Conservation (phyloP, 64 coral and sea anemone genomes). For the Montipora sp. region DNA sequence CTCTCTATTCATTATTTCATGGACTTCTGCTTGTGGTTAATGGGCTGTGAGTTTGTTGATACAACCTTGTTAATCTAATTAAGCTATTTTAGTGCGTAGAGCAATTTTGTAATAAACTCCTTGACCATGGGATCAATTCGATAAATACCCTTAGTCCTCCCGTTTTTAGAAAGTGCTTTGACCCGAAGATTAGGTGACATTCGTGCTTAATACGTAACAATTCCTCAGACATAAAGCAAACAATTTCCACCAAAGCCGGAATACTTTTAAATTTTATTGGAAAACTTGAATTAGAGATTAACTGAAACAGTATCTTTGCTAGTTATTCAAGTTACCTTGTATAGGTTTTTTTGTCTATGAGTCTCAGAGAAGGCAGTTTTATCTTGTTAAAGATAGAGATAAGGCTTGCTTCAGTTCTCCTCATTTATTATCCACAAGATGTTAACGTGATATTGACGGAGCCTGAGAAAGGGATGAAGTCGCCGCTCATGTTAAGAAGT, state of each 20-base stretch:
- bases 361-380: no score
- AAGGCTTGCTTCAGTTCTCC: no score
- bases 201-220: neutral
- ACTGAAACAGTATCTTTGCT: neutral
- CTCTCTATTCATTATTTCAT: no score
- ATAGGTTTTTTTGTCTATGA: no score
- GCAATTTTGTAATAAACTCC: neutral
- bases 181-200: neutral
- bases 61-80: neutral
- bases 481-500: no score
- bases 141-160: neutral
- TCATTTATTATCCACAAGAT: no score
- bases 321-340: no score
- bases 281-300: neutral
- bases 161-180: neutral
- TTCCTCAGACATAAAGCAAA: neutral
- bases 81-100: neutral
- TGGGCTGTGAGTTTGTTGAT: no score
- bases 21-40: no score
- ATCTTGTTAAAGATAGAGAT: no score
- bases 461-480: no score
- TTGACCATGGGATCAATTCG: neutral
- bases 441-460: no score
- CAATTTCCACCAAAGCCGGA: neutral
- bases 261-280: neutral